These are phyloP conservation scores for Drosophila insularis DNA, from an alignment of 1,140 invertebrate genomes.

Conservation along the genomic window DNA sequence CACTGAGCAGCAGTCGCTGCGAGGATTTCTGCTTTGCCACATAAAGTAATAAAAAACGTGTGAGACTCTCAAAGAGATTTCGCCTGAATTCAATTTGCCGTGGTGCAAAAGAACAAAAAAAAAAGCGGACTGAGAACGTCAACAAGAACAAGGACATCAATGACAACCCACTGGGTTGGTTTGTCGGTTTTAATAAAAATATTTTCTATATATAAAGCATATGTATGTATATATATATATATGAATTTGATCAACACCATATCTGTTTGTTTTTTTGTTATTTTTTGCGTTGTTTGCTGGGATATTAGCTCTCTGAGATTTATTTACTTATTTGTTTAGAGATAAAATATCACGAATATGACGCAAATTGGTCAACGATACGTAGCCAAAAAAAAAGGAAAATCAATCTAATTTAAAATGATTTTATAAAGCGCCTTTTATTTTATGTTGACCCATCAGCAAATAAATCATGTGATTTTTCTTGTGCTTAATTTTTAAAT, in stretches of 20 bases:
- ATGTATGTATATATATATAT: not conserved
- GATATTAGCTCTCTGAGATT: not conserved
- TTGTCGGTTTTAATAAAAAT: constrained; percentile 54
- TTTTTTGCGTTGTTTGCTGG: not conserved
- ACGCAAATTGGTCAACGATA: not conserved
- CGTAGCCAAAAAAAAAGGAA: not conserved
- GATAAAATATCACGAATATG: not conserved
- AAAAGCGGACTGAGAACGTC: constrained; percentile 32
- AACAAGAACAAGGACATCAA: constrained; percentile 65
- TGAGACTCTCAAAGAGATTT: constrained; percentile 71
- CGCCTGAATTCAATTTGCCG: constrained; percentile 68
- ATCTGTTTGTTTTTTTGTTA: constrained; percentile 39
- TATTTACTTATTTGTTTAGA: constrained; percentile 2
- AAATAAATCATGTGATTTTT: too few relatives aligned
- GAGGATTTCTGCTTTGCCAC: constrained; percentile 42
- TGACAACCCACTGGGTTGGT: constrained; percentile 24
- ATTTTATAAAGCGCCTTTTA: not conserved
- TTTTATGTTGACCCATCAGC: too few relatives aligned
- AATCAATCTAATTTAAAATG: not conserved
- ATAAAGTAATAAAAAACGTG: constrained; percentile 76
- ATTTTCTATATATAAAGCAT: not conserved
- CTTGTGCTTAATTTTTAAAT: too few relatives aligned
- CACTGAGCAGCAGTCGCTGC: not conserved
- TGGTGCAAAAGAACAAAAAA: constrained; percentile 21
- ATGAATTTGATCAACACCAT: constrained; percentile 69